Evolutionary conservation across 2,797 vertebrate species (phyloP), one percentile per base, ranked within the genome.

Genomic region (Cirrhinus mrigala): DNA sequence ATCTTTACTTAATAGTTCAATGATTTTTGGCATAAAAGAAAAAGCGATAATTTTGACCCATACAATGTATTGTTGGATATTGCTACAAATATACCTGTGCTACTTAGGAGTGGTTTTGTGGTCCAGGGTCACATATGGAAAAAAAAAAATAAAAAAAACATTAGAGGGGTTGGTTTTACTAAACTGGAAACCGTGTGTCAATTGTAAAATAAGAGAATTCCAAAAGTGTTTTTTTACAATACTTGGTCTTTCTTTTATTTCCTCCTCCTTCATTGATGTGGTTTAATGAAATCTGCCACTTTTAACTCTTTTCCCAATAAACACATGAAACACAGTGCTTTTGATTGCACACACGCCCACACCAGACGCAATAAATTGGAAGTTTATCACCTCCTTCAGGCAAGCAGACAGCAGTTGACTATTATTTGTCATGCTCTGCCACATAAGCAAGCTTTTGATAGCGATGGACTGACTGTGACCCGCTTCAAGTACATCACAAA

Each of bases 381-480:
- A 18, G 3, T 52, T 50, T 52, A 83, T 83, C 44, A 22, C 9
- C 20, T 75, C 44, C 70, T 74, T 62, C 70, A 62, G 81, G 70
- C 70, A 83, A 52, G 24, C 27, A 64, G 44, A 83, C 7, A 62
- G 54, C 81, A 62, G 40, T 82, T 74, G 81, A 60, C 70, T 75
- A 20, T 46, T 71, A 74, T 82, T 50, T 62, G 70, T 74, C 44
- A 74, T 82, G 69, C 54, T 73, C 27, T 60, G 40, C 70, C 81
- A 62, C 24, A 60, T 60, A 60, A 82, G 60, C 54, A 60, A 82
- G 56, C 81, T 82, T 82, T 73, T 33, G 54, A 82, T 74, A 74
- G 44, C 4, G 8, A 82, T 37, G 44, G 22, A 60, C 54, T 74
- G 12, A 12, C 56, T 48, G 40, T 74, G 81, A 74, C 52, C 77